Conservation (phyloP, 2,888 invertebrate species). For the Ischnus inquisitorius region DNA sequence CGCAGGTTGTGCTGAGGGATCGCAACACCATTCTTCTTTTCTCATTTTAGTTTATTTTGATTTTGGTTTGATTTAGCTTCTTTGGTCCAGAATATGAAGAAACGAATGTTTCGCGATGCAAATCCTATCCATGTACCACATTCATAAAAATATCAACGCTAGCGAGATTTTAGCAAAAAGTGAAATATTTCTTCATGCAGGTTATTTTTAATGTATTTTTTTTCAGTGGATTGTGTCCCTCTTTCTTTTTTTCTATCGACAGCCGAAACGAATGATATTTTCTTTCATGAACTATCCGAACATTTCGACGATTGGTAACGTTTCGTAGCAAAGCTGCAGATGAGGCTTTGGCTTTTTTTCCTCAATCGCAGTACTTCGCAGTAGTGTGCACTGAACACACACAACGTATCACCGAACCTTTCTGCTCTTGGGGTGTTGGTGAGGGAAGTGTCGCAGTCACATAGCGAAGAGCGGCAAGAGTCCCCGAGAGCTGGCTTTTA, state of each 20-base stretch:
- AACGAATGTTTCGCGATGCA: too few relatives aligned
- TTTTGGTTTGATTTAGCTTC: too few relatives aligned
- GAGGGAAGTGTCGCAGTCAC: conserved; percentile 19
- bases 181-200: not conserved
- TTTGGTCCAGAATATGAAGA: too few relatives aligned
- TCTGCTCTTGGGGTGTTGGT: not conserved
- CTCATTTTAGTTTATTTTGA: too few relatives aligned
- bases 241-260: not conserved
- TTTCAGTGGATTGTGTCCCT: not conserved
- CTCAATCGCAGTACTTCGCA: conserved; percentile 1
- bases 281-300: not conserved
- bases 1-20: too few relatives aligned
- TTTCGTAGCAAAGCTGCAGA: conserved; percentile 20
- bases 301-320: not conserved
- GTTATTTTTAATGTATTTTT: not conserved
- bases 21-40: too few relatives aligned
- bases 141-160: too few relatives aligned
- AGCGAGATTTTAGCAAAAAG: not conserved
- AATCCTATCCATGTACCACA: too few relatives aligned
- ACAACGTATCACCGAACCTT: conserved; percentile 2
- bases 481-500: conserved; percentile 50
- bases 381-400: conserved; percentile 16
- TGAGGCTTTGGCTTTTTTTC: conserved; percentile 6
- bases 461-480: conserved; percentile 39
- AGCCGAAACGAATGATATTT: conserved; percentile 14